Percentiles rank a stretch among this genome's conserved stretches.
These are phyloP conservation scores for Aphidoletes aphidimyza DNA, from an alignment of 2,888 invertebrate genomes.

Conservation along the genomic window DNA sequence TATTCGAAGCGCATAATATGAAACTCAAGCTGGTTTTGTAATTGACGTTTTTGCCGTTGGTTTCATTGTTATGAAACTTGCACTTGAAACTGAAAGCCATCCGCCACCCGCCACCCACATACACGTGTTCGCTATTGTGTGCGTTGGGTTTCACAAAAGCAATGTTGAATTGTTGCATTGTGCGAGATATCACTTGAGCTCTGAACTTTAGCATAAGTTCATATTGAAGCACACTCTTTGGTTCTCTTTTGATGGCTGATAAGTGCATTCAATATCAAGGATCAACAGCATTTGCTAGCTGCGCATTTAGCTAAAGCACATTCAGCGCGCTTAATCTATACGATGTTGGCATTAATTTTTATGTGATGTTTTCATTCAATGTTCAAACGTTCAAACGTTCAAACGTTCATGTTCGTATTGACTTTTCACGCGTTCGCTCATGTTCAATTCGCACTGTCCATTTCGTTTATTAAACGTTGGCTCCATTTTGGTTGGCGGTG, in stretches of 20 bases:
- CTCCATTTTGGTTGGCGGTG: conserved; percentile 14
- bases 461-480: conserved; percentile 16
- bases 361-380: not conserved
- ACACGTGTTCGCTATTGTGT: not conserved
- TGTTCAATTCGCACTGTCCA: not conserved
- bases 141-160: not conserved
- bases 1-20: not conserved
- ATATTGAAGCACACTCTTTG: not conserved
- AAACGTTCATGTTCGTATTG: no score
- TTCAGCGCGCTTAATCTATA: not conserved
- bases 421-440: not conserved
- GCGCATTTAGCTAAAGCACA: not conserved
- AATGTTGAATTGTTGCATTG: not conserved
- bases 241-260: not conserved
- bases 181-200: not conserved
- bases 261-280: not conserved
- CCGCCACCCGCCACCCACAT: no score
- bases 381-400: no score
- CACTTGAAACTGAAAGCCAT: not conserved
- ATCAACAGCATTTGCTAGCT: not conserved
- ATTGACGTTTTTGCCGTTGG: not conserved
- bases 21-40: not conserved
- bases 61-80: conserved; percentile 16
- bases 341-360: conserved; percentile 22
- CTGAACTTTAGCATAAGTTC: not conserved